Evolutionary conservation across 2,888 invertebrate species (phyloP), one percentile per base, ranked within the genome.

Genomic region (Drosophila longiperda): DNA sequence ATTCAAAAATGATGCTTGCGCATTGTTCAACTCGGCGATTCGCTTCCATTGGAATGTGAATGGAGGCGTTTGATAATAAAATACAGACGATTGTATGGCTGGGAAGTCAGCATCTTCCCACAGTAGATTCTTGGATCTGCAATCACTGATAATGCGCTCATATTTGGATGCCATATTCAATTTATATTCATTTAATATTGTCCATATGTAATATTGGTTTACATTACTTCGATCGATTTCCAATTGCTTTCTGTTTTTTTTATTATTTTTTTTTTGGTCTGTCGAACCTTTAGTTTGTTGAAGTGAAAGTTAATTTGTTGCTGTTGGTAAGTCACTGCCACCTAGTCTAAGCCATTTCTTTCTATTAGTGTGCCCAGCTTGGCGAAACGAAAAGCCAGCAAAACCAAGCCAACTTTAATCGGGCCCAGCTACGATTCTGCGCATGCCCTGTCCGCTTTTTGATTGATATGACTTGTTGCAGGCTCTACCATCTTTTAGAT

Each of bases 51-150:
- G 96, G 91, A 98, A 98, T 90, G 97, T 96, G 93, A 98, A 98
- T 0, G 98, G 97, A n/a, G 98, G 98, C 17, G 97, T 97, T 93
- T 98, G 98, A 93, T 98, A 97, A 92, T 98, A 98, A 92, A 98
- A 98, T 9, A 98, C 97, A 2, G 98, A 98, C 7, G 96, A 94
- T 93, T 98, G 98, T 11, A 96, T 96, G 4, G 98, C 97, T 4
- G 97, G 97, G 93, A 98, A 98, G 92, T 98, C 98, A 0, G 97
- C 97, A 93, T 98, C 98, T 93, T 98, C 97, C 97, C 97, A 98
- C 26, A 97, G 94, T 92, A 96, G 95, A 48, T 96, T 96, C 82
- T 96, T 95, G 93, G 96, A 96, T 91, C 96, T 94, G 93, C 97
- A 98, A 87, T 95, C 95, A 90, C 95, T 95, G 93, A 96, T 96